Percentiles rank a stretch among this genome's conserved stretches.
phyloP scores from a whole-genome alignment of 2,797 vertebrate genomes.

The Cyprinodon diabolis region DNA sequence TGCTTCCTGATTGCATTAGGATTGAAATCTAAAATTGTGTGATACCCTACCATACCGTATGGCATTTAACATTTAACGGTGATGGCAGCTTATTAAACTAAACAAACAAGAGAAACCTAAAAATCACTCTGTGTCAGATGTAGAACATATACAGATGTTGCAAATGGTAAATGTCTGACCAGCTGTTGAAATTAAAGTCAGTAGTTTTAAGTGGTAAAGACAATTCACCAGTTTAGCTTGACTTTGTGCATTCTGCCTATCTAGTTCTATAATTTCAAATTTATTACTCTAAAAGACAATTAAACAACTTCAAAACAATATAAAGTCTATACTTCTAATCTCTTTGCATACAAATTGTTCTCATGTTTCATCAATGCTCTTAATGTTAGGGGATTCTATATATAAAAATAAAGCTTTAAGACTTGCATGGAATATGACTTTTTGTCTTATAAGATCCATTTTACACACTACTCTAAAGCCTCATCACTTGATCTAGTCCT shows the following conservation, averaged over 20 bases:
- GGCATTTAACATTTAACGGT: slow-evolving; percentile 20
- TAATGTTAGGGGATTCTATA: not conserved
- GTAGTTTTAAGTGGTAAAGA: too few relatives aligned
- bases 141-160: too few relatives aligned
- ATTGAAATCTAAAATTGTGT: slow-evolving; percentile 17
- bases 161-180: too few relatives aligned
- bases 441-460: not conserved
- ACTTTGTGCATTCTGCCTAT: too few relatives aligned
- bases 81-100: slow-evolving; percentile 16
- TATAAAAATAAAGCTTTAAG: not conserved
- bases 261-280: not conserved
- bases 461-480: not conserved
- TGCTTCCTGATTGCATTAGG: slow-evolving; percentile 3
- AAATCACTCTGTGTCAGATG: not conserved
- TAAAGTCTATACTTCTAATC: not conserved
- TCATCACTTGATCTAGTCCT: slow-evolving; percentile 3
- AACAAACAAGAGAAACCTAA: slow-evolving; percentile 8
- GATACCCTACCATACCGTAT: slow-evolving; percentile 1
- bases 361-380: not conserved
- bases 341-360: not conserved
- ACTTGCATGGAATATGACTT: not conserved
- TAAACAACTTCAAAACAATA: not conserved
- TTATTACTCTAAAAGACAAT: not conserved
- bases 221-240: too few relatives aligned
- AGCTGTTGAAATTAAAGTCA: too few relatives aligned